Base-by-base conservation (phyloP, 2,113 vertebrate species). In the Synchiropus splendidus region DNA sequence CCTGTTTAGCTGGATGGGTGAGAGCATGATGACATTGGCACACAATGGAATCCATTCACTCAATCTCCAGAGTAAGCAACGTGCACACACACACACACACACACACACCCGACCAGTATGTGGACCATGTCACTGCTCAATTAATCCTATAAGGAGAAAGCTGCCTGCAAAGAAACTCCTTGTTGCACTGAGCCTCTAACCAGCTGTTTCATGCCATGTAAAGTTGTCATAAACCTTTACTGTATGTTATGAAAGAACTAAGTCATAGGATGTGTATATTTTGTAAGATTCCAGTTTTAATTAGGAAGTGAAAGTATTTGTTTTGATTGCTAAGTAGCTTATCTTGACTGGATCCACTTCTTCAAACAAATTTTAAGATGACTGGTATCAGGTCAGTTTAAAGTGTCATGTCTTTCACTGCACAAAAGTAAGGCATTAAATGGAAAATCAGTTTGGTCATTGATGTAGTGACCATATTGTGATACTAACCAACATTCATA, bases 21-120 rank as follows among this genome's bases (percentile, higher is more conserved):
- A 58, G 51, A 64, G 50, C 45, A 18, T 16, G 33, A 41, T 64
- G 64, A 58, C 45, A 38, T 65, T 16, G 8, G 17, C 37, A n/a
- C 54, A 81, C 72, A 81, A 79, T 74, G 75, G 67, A 39, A 11
- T 18, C 61, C 64, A 66, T 81, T 74, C 60, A 74, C 53, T 13
- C 37, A 21, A 32, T 56, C 51, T 60, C 48, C 44, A 45, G 32
- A 75, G 69, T 71, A 75, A 75, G 69, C 69, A 57, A 39, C 31
- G 35, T 32, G 35, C 31, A 30, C 39, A 36, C 13, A 35, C 39
- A 27, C 31, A 40, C 38, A 51, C 44, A 38, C 36, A 34, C 40
- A n/a, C 21, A 48, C 51, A 33, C 16, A 64, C 61, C 64, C 61
- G 67, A 67, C 64, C 36, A 16, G 42, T 49, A 41, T 43, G 30